Evolutionary conservation across 2,888 invertebrate species (phyloP).

Genomic region (Euspilapteryx auroguttella): DNA sequence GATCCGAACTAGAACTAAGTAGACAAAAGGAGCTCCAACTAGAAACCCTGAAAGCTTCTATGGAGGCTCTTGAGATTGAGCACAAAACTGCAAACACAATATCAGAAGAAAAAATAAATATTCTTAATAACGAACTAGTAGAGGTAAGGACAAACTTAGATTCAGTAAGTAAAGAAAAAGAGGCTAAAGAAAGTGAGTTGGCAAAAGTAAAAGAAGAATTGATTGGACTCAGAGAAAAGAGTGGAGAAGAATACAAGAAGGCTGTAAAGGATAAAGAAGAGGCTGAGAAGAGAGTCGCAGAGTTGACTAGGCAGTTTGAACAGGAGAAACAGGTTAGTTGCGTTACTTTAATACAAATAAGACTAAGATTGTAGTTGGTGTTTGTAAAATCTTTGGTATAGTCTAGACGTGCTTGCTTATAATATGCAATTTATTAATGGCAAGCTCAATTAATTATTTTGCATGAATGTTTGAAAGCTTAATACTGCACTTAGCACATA

Average conservation of each 20-base stretch:
- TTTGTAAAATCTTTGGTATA: no score
- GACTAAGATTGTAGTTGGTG: no score
- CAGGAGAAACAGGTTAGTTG: slow-evolving; percentile 48
- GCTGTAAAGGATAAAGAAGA: slow-evolving; percentile 34
- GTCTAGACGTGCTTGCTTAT: no score
- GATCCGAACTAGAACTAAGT: slow-evolving; percentile 45
- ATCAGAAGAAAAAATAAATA: slow-evolving; percentile 34
- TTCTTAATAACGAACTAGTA: slow-evolving; percentile 30
- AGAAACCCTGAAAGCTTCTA: slow-evolving; percentile 37
- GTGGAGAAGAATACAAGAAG: slow-evolving; percentile 38
- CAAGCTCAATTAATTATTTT: no score
- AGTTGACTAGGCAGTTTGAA: slow-evolving; percentile 26
- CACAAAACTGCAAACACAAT: slow-evolving; percentile 38
- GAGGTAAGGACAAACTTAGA: slow-evolving; percentile 34
- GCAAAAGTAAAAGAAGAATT: slow-evolving; percentile 35
- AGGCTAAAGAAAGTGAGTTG: slow-evolving; percentile 29
- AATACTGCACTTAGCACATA: no score
- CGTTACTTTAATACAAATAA: no score
- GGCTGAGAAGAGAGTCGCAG: slow-evolving; percentile 27
- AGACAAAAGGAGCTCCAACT: slow-evolving; percentile 58
- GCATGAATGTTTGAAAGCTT: no score
- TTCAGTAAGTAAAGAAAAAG: slow-evolving; percentile 27
- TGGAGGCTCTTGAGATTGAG: slow-evolving; percentile 45
- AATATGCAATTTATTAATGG: no score
- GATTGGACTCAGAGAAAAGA: slow-evolving; percentile 27